These are phyloP conservation scores for Drosophila antonietae DNA, from an alignment of 2,888 invertebrate species.

Conservation along the genomic window DNA sequence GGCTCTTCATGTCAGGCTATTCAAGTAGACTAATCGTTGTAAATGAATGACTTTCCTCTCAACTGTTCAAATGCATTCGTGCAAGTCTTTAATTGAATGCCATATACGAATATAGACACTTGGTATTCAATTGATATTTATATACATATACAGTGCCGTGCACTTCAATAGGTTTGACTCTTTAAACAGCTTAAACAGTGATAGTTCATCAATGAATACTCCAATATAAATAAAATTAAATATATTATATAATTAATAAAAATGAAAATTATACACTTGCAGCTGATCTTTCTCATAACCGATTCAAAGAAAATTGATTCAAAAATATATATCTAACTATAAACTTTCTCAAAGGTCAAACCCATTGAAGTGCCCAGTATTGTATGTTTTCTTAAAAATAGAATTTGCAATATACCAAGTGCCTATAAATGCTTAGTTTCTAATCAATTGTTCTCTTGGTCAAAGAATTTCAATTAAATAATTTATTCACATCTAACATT, in stretches of 20 bases:
- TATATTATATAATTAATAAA: no score
- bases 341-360: no score
- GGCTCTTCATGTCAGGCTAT: neutral
- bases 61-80: slow-evolving; percentile 3
- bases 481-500: neutral
- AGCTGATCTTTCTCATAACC: no score
- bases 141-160: neutral
- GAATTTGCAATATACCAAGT: neutral
- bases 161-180: no score
- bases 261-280: no score
- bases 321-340: no score
- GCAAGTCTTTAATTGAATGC: neutral
- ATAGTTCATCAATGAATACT: no score
- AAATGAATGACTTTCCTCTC: neutral
- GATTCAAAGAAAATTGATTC: no score
- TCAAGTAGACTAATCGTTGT: neutral
- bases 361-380: no score
- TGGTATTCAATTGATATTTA: slow-evolving; percentile 3
- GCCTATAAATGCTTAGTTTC: neutral
- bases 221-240: no score
- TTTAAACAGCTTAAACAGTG: no score
- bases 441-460: neutral
- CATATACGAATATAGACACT: neutral
- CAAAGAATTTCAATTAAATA: slow-evolving; percentile 8
- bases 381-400: neutral